phyloP scores from a whole-genome alignment of 1,140 invertebrate genomes.

The Cataglyphis hispanica region DNA sequence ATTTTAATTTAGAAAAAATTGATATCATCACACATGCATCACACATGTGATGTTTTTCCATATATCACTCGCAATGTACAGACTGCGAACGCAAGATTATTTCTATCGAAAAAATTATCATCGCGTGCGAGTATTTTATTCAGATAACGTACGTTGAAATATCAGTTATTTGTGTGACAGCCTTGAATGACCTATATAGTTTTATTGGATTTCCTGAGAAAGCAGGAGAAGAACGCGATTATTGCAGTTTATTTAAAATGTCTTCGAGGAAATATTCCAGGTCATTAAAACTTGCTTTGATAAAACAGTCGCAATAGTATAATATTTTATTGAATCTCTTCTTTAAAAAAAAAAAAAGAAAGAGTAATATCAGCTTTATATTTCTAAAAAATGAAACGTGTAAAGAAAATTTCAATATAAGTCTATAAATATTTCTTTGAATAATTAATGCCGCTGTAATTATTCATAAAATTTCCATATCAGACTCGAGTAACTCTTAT shows the following conservation, averaged over 20 bases:
- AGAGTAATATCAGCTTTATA: background rate
- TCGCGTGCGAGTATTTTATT: conserved; percentile 24
- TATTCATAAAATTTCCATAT: background rate
- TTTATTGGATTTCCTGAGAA: conserved; percentile 34
- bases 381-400: background rate
- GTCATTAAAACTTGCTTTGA: conserved; percentile 22
- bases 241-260: conserved; percentile 41
- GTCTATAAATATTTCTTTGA: too few relatives aligned
- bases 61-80: background rate
- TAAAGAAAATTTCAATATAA: background rate
- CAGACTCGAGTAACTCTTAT: background rate
- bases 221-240: conserved; percentile 12
- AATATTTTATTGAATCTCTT: conserved; percentile 2
- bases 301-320: background rate
- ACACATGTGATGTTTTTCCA: background rate
- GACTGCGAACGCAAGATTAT: conserved; percentile 16
- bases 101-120: conserved; percentile 23
- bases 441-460: background rate
- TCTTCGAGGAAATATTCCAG: conserved; percentile 21
- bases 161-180: background rate
- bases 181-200: conserved; percentile 34
- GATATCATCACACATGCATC: background rate
- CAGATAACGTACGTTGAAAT: background rate
- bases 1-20: conserved; percentile 1
- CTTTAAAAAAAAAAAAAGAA: background rate